Conservation (phyloP, 2,113 vertebrate genomes). For the Microcebus jonahi region DNA sequence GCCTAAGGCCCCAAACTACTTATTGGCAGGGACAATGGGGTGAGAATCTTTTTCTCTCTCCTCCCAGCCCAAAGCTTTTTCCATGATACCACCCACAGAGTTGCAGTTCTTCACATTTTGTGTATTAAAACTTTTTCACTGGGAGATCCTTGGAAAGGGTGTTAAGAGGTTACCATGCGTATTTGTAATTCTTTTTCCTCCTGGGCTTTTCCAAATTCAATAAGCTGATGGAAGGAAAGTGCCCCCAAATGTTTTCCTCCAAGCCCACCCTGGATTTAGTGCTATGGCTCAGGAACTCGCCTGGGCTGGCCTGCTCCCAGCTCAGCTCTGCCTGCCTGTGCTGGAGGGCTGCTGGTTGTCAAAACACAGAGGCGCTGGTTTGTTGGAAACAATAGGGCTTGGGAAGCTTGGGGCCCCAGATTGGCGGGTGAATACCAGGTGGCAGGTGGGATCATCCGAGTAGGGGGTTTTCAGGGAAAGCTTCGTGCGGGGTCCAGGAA, state of each 20-base stretch:
- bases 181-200: slow-evolving; percentile 17
- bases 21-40: slow-evolving; percentile 45
- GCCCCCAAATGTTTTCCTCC: background rate
- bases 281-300: background rate
- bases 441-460: slow-evolving; percentile 28
- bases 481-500: background rate
- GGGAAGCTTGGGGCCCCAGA: background rate
- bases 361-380: background rate
- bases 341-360: background rate
- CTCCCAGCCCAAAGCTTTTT: slow-evolving; percentile 54
- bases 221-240: background rate
- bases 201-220: slow-evolving; percentile 22
- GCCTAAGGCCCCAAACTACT: slow-evolving; percentile 49
- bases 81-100: slow-evolving; percentile 70
- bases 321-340: background rate
- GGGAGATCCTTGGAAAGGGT: slow-evolving; percentile 30
- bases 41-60: slow-evolving; percentile 41
- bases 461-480: background rate
- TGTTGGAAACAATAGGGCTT: background rate
- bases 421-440: background rate
- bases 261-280: slow-evolving; percentile 46
- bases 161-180: background rate
- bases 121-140: slow-evolving; percentile 45
- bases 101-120: slow-evolving; percentile 48
- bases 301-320: background rate